Base-by-base conservation (phyloP, 2,113 vertebrate species). In the Cygnus buccinator region DNA sequence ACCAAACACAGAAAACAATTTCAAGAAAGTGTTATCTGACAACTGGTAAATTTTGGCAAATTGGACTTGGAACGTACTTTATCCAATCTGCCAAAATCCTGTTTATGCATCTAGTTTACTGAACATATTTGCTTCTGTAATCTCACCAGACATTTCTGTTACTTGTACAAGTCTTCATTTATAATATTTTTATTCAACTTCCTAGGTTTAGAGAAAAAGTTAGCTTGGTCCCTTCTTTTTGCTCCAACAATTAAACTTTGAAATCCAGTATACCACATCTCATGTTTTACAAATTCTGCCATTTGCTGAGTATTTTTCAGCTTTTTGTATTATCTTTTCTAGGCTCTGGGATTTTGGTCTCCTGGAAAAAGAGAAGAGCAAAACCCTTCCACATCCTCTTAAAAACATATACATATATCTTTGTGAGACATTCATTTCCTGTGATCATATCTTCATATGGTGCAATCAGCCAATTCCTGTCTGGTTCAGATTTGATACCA, bases 401-500 rank as follows among this genome's bases (percentile, higher is more conserved):
- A 58, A 82, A 90, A 91, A 88, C 79, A 94, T 29, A 41, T 29
- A 55, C 17, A n/a, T 92, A 28, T 91, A 70, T 93, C 72, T 92
- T 55, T 81, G 57, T 26, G 68, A 74, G 76, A 78, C 86, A 86
- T 70, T 72, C 48, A 57, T 84, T 90, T 96, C 91, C 90, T 94
- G 67, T 71, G 61, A 96, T 86, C 83, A 3, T 94, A 92, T 95
- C 65, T 95, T 84, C 67, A 52, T 68, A 22, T 39, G 43, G 50
- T 54, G 23, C 71, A 93, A 84, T 92, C 75, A 86, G 66, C 20
- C 68, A 89, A 89, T 93, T 96, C 86, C 92, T 92, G 65, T 86
- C 68, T 90, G 75, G 59, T 90, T 93, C 65, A 94, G 76, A 78
- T 62, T 62, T 82, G 62, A 84, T 66, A 85, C 70, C 62, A 62